Percentiles rank a stretch among this genome's conserved stretches.
phyloP scores from a whole-genome alignment of 1,140 invertebrate genomes.

The Drosophila athabasca region DNA sequence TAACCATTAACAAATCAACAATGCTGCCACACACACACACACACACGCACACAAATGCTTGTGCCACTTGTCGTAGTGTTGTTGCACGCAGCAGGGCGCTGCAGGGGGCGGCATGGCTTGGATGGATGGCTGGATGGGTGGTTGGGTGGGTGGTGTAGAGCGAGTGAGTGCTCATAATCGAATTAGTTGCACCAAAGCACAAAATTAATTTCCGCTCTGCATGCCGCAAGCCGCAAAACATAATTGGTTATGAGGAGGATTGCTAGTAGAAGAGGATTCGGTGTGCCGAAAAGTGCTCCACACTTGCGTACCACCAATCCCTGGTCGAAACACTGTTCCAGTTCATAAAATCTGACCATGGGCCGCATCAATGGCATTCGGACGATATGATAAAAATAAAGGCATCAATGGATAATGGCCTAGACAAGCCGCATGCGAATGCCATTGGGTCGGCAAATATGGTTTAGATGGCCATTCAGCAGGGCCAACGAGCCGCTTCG shows the following conservation, averaged over 20 bases:
- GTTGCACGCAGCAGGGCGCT: conserved; percentile 42
- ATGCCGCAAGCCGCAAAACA: conserved; percentile 56
- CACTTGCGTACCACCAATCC: neutral
- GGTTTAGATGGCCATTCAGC: conserved; percentile 5
- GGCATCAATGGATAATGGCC: conserved; percentile 53
- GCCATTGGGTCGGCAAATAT: conserved; percentile 27
- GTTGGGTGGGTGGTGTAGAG: neutral
- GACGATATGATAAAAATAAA: conserved; percentile 52
- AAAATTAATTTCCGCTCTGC: conserved; percentile 73
- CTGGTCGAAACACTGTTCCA: conserved; percentile 34
- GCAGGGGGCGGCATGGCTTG: conserved; percentile 19
- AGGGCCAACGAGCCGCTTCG: conserved; percentile 23
- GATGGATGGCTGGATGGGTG: neutral
- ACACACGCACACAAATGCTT: conserved; percentile 17
- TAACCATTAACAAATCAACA: conserved; percentile 47
- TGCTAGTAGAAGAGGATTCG: neutral
- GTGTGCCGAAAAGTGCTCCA: conserved; percentile 38
- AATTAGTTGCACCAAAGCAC: conserved; percentile 79
- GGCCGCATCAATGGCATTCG: conserved; percentile 36
- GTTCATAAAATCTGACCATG: conserved; percentile 39
- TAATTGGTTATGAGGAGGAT: conserved; percentile 17
- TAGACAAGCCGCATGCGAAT: conserved; percentile 36
- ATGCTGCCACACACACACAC: conserved; percentile 21
- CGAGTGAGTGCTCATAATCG: conserved; percentile 55
- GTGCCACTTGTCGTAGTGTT: conserved; percentile 30